These are phyloP conservation scores for Tholera decimalis DNA, from an alignment of 2,888 invertebrate genomes.

Conservation along the genomic window DNA sequence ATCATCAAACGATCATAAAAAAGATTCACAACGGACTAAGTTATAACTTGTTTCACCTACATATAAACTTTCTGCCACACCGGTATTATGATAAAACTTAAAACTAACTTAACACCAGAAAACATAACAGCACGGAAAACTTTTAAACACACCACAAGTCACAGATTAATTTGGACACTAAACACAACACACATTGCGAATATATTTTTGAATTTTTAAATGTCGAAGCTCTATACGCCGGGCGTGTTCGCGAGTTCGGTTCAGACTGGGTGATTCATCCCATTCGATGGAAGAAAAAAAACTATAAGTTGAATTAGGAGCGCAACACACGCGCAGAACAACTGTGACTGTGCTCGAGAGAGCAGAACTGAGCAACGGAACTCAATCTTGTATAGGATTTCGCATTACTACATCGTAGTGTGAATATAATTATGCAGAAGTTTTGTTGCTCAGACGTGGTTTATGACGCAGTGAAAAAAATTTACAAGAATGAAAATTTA, in stretches of 20 bases:
- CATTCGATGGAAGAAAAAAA: constrained; percentile 77
- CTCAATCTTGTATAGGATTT: constrained; percentile 62
- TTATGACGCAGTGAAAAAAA: background rate
- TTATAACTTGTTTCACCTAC: constrained; percentile 10
- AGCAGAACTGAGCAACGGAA: constrained; percentile 77
- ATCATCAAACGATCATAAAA: constrained; percentile 24
- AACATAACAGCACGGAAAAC: constrained; percentile 41
- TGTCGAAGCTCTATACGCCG: constrained; percentile 51
- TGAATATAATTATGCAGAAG: constrained; percentile 34
- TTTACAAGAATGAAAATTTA: no score
- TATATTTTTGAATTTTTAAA: constrained; percentile 41
- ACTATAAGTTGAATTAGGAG: constrained; percentile 63
- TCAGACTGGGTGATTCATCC: constrained; percentile 88
- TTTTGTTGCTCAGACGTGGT: constrained; percentile 3
- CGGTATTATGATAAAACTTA: background rate
- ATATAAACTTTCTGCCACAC: constrained; percentile 1
- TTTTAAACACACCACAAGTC: constrained; percentile 18
- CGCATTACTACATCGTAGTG: constrained; percentile 53
- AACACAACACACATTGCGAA: constrained; percentile 35
- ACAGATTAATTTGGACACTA: constrained; percentile 25
- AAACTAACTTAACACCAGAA: constrained; percentile 34
- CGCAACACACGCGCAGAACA: constrained; percentile 63
- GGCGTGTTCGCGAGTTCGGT: constrained; percentile 75
- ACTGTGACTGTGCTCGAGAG: constrained; percentile 72
- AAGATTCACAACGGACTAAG: constrained; percentile 20